Evolutionary conservation across 2,113 vertebrate species (phyloP).

Genomic region (Sciurus niger): DNA sequence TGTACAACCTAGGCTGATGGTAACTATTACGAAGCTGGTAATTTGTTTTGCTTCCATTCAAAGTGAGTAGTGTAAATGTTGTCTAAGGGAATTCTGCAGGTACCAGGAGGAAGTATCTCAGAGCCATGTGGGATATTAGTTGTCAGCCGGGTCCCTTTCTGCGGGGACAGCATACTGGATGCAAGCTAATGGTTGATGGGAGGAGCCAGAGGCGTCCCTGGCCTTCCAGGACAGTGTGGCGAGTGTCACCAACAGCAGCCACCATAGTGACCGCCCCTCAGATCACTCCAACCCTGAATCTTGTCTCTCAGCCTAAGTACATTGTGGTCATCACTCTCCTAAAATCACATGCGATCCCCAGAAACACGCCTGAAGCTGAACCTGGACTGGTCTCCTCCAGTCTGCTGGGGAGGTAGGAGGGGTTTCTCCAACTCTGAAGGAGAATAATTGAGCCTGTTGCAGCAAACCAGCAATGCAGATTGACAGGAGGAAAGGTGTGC

Average conservation of each 20-base stretch:
- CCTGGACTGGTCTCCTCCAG: not conserved
- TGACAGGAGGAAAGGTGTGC: not conserved
- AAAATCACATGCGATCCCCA: not conserved
- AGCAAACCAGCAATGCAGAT: not conserved
- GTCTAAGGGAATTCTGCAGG: accelerated
- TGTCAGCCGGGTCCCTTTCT: not conserved
- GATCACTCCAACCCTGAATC: not conserved
- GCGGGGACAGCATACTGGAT: not conserved
- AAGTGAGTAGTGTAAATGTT: not conserved
- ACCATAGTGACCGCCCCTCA: accelerated
- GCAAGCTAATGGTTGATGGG: no score
- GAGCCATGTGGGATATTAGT: no score
- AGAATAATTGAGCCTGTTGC: not conserved
- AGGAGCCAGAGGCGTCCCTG: not conserved
- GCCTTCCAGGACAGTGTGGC: not conserved
- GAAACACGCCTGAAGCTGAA: not conserved
- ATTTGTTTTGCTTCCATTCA: not conserved
- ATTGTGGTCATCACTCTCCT: not conserved
- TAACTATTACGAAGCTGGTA: not conserved
- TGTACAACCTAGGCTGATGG: not conserved
- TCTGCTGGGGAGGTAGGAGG: not conserved
- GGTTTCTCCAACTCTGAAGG: not conserved
- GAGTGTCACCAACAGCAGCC: not conserved
- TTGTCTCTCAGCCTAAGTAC: not conserved
- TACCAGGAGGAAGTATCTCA: not conserved